phyloP scores from a whole-genome alignment of 2,113 vertebrate species.

The Pelmatolapia mariae region DNA sequence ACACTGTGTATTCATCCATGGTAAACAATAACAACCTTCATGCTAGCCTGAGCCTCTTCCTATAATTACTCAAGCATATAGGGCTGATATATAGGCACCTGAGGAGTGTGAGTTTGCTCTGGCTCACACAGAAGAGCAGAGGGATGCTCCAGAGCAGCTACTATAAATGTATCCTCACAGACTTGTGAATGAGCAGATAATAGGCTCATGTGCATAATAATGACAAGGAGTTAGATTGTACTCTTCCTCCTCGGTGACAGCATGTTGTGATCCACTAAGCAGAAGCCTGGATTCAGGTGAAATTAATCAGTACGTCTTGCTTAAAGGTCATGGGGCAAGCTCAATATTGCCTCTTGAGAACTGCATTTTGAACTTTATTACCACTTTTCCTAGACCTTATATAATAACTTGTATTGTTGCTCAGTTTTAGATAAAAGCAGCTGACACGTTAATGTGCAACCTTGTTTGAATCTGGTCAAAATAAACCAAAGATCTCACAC shows the following conservation, averaged over 20 bases:
- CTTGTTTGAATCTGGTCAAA: not conserved
- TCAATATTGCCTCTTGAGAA: not conserved
- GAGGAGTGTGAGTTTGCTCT: not conserved
- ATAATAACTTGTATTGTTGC: not conserved
- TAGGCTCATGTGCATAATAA: conserved; percentile 66
- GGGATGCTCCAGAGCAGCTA: not conserved
- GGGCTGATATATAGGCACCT: not conserved
- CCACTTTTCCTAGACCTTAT: not conserved
- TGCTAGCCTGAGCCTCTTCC: conserved; percentile 10
- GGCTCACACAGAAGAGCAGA: not conserved
- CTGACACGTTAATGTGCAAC: not conserved
- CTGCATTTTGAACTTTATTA: not conserved
- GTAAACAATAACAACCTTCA: conserved; percentile 61
- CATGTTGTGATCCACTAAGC: conserved; percentile 48
- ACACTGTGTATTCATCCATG: conserved; percentile 52
- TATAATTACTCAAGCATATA: conserved; percentile 37
- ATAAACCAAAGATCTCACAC: not conserved
- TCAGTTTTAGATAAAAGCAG: not conserved
- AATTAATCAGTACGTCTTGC: conserved; percentile 26
- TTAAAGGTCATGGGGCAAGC: conserved; percentile 3
- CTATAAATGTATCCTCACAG: conserved; percentile 29
- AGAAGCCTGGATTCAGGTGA: conserved; percentile 7
- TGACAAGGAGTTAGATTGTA: conserved; percentile 47
- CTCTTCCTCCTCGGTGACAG: conserved; percentile 23
- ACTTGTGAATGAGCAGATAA: conserved; percentile 54